Evolutionary conservation across 2,888 invertebrate genomes (phyloP).

Genomic region (Drepanosiphum platanoidis): DNA sequence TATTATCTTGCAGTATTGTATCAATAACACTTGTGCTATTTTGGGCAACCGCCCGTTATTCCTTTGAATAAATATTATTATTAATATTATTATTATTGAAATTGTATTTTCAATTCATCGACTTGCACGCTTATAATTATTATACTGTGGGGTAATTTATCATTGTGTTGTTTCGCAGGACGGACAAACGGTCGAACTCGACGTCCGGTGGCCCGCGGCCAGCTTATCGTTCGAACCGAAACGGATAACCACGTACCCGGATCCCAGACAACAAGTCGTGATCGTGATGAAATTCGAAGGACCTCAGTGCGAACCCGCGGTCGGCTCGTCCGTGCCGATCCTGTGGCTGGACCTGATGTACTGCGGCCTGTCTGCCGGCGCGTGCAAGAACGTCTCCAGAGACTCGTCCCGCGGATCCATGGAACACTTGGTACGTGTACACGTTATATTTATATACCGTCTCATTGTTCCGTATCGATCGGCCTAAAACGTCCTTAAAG

Average conservation of each 20-base stretch:
- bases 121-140: neutral
- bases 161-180: constrained; percentile 51
- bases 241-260: constrained; percentile 82
- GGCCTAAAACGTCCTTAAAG: too few relatives aligned
- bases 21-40: too few relatives aligned
- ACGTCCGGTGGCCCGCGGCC: constrained; percentile 85
- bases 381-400: constrained; percentile 71
- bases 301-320: constrained; percentile 71
- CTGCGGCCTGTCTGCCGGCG: constrained; percentile 75
- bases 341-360: constrained; percentile 83
- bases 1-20: too few relatives aligned
- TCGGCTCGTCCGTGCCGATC: constrained; percentile 71
- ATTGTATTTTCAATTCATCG: too few relatives aligned
- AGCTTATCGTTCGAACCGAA: constrained; percentile 79
- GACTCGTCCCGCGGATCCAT: constrained; percentile 28
- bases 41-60: too few relatives aligned
- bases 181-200: constrained; percentile 69
- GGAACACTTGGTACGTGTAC: constrained; percentile 45
- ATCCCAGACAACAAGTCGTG: constrained; percentile 76
- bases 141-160: too few relatives aligned
- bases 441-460: neutral
- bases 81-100: too few relatives aligned
- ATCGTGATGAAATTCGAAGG: constrained; percentile 81
- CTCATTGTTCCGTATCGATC: neutral
- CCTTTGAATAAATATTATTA: too few relatives aligned